phyloP scores from a whole-genome alignment of 2,113 vertebrate genomes.

The Triplophysa rosa region DNA sequence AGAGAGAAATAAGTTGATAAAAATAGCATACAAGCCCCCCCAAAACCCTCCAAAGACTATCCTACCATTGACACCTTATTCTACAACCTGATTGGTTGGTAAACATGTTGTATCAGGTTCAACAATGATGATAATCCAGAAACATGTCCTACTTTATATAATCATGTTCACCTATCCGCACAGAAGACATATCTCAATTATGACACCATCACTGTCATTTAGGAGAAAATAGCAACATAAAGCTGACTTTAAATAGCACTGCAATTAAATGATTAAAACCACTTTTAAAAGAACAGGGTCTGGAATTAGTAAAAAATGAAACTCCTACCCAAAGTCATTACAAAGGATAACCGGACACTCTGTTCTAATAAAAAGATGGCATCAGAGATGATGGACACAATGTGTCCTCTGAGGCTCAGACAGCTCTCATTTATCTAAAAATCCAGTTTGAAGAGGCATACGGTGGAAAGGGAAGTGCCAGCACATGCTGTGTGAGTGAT shows the following conservation, averaged over 20 bases:
- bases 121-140: too few relatives aligned
- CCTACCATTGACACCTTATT: too few relatives aligned
- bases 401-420: constrained; percentile 53
- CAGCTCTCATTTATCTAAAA: constrained; percentile 70
- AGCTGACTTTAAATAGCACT: neutral
- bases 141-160: too few relatives aligned
- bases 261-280: neutral
- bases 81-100: too few relatives aligned
- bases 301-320: neutral
- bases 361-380: constrained; percentile 20
- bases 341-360: constrained; percentile 9
- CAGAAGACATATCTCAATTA: too few relatives aligned
- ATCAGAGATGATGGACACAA: constrained; percentile 67
- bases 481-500: constrained; percentile 30
- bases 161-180: too few relatives aligned
- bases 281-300: neutral
- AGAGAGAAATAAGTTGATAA: too few relatives aligned
- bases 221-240: neutral
- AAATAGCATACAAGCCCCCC: too few relatives aligned
- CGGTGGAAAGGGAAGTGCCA: neutral
- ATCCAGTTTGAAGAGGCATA: constrained; percentile 70
- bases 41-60: too few relatives aligned
- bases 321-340: constrained; percentile 41
- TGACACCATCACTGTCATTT: neutral
- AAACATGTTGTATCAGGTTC: too few relatives aligned